phyloP scores from a whole-genome alignment of 2,888 invertebrate genomes.

The Automeris io region DNA sequence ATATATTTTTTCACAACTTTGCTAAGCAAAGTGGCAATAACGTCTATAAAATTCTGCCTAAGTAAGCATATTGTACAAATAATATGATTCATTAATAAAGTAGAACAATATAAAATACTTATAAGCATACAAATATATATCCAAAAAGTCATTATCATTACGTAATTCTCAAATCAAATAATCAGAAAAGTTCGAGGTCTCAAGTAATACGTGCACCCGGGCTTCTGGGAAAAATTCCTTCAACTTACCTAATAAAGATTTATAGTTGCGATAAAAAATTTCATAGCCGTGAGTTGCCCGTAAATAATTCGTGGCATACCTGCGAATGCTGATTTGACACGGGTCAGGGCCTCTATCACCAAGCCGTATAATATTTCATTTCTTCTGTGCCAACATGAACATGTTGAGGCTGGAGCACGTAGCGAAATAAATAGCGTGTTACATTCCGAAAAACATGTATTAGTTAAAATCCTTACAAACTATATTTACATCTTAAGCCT shows the following conservation, averaged over 20 bases:
- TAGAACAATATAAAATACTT: too few species aligned
- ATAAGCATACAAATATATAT: not conserved
- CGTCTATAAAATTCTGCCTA: too few species aligned
- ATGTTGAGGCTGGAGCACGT: too few species aligned
- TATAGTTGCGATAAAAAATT: slow-evolving; percentile 64
- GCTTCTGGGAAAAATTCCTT: slow-evolving; percentile 36
- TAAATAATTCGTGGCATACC: slow-evolving; percentile 72
- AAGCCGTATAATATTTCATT: slow-evolving; percentile 66
- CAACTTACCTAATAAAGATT: slow-evolving; percentile 65
- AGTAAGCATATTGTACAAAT: too few species aligned
- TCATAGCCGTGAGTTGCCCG: slow-evolving; percentile 63
- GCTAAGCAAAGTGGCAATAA: too few species aligned
- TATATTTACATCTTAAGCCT: too few species aligned
- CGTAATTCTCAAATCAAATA: not conserved
- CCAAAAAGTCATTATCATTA: not conserved
- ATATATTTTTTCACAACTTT: too few species aligned
- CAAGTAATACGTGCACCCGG: slow-evolving; percentile 21
- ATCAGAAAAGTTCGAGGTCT: slow-evolving; percentile 5
- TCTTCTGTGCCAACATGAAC: slow-evolving; percentile 52
- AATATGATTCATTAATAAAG: too few species aligned
- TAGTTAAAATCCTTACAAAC: too few species aligned
- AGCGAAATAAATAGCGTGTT: too few species aligned
- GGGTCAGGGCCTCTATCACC: slow-evolving; percentile 55
- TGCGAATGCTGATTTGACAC: slow-evolving; percentile 73
- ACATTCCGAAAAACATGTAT: too few species aligned